Evolutionary conservation across 2,888 invertebrate species (phyloP), one percentile per base, ranked within the genome.

Genomic region (Monopis laevigella): DNA sequence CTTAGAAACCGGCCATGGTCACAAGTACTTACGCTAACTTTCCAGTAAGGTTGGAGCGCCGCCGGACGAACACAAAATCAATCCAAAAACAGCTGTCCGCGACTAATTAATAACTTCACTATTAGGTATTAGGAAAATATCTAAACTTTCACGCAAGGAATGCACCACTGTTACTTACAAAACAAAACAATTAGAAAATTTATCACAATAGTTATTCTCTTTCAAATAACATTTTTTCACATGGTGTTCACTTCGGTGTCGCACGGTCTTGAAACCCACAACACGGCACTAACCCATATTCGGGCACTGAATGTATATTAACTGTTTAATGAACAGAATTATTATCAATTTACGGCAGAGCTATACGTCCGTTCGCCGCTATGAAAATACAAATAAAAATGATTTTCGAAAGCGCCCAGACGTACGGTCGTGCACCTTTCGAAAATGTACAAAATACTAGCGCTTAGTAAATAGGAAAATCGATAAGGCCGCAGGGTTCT

Each of bases 401-500:
- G 65, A 70, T 77, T 78, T 80, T 77, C 75, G 75, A 78, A 78
- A 78, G 75, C 73, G 68, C 65, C 66, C 68, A 71, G 30, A 69
- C 65, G 63, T 58, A 48, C 53, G 63, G 64, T 65, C 63, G 66
- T 63, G 59, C 66, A 62, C 72, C 71, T 75, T 73, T 75, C 74
- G 67, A 74, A 77, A 77, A 74, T 63, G 67, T 66, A 72, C 65
- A 71, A 75, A 73, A 73, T 70, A 70, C 59, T 63, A 61, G 65
- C 65, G 62, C 66, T 72, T 67, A 67, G 65, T 69, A 72, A 75
- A 77, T 74, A 73, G 66, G 69, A 78, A 77, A 77, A 78, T 74
- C 77, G 77, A 78, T 77, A 71, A 69, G 65, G 68, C 69, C 72
- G 63, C 62, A 60, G 58, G 58, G 58, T 58, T 62, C 59, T 32